Conservation (phyloP, 1,140 invertebrate genomes). For the Maconellicoccus hirsutus region DNA sequence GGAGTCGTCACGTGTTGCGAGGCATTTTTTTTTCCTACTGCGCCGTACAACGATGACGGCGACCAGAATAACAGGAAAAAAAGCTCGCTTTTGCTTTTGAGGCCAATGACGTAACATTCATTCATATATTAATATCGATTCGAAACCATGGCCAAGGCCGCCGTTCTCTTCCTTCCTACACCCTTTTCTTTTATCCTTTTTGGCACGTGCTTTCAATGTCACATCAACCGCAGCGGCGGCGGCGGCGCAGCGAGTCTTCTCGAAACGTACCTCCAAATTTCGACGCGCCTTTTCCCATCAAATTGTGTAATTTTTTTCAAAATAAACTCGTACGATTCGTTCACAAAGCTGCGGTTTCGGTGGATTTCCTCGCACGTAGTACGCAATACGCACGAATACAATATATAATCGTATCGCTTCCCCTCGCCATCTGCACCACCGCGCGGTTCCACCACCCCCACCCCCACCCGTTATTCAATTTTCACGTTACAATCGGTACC, state of each 20-base stretch:
- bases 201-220: conserved; percentile 21
- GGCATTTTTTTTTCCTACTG: no score
- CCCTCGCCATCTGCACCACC: no score
- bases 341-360: no score
- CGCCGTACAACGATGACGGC: no score
- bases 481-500: no score
- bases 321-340: not conserved
- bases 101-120: conserved; percentile 14
- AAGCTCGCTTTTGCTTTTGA: not conserved
- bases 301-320: not conserved
- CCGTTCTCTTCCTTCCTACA: conserved; percentile 13
- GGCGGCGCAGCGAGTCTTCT: no score
- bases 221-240: not conserved
- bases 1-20: no score
- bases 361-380: no score
- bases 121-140: conserved; percentile 21
- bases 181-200: conserved; percentile 19
- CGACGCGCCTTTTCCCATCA: not conserved
- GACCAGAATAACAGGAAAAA: not conserved
- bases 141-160: conserved; percentile 9
- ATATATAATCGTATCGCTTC: no score
- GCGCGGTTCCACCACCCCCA: no score
- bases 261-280: not conserved
- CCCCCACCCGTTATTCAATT: no score
- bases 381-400: no score